Base-by-base conservation (phyloP, 2,113 vertebrate species). In the Camelus bactrianus region DNA sequence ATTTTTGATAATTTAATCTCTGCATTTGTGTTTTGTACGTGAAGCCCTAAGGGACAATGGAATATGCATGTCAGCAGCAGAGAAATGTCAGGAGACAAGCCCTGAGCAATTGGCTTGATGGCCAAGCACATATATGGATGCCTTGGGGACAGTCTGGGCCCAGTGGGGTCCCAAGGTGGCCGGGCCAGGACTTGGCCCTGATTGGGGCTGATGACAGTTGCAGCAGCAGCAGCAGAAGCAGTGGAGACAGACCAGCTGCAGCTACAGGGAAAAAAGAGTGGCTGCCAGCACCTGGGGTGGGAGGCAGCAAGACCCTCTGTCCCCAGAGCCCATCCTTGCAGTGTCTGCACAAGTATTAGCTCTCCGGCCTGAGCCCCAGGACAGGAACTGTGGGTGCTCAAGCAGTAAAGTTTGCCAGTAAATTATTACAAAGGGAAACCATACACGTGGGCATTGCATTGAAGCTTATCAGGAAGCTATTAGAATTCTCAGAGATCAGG, bases 1-100 rank as follows among this genome's bases (percentile, higher is more conserved):
- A 62, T 91, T 64, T 72, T 70, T 32, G 54, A 14, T 89, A 70
- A 48, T 82, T 87, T 87, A 38, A 38, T 64, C 28, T 82, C 83
- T 76, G 86, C 28, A 38, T 32, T 38, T 90, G 54, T 11, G 11
- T 69, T 79, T 92, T 87, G 3, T 24, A 54, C 58, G 42, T 62
- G 54, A 67, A 81, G 19, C 32, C 70, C 46, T 17, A 3, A 1
- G 38, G 69, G n/a, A 54, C 48, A 2, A 24, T 58, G 64, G n/a
- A 50, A 38, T 72, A 35, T 38, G 3, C 12, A 0, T 4, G 12
- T 30, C 28, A 35, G 20, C 46, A 46, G 62, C 48, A 64, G 64
- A 17, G 60, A n/a, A 32, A n/a, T 0, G 35, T 35, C 46, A 72
- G 48, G 19, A 5, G 9, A 10, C 60, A n/a, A 62, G 35, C 35